Conservation (phyloP, 2,888 invertebrate species). For the Prosopocoilus inquinatus region DNA sequence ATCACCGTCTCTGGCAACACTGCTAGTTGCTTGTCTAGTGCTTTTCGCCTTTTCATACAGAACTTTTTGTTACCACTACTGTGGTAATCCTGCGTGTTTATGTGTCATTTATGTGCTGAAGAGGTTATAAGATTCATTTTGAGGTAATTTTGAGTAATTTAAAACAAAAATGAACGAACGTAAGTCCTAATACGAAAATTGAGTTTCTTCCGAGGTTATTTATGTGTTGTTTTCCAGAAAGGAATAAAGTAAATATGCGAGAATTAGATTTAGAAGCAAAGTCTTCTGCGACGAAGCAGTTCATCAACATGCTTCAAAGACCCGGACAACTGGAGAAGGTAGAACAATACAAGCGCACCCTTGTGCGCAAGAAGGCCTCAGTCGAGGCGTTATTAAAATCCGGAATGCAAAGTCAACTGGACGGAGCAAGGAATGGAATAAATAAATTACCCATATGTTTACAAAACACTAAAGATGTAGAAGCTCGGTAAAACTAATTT, state of each 20-base stretch:
- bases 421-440: constrained; percentile 92
- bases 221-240: constrained; percentile 4
- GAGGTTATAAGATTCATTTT: too few species aligned
- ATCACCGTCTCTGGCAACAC: too few species aligned
- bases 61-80: too few species aligned
- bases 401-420: constrained; percentile 97
- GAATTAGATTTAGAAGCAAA: constrained; percentile 77
- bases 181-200: constrained; percentile 3
- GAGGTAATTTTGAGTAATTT: too few species aligned
- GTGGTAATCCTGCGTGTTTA: too few species aligned
- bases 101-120: too few species aligned
- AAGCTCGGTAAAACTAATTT: constrained; percentile 50
- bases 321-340: constrained; percentile 94
- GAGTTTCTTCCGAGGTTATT: neutral
- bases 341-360: constrained; percentile 73
- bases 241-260: constrained; percentile 53
- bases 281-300: constrained; percentile 75
- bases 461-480: constrained; percentile 77
- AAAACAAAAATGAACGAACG: constrained; percentile 11
- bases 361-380: constrained; percentile 78
- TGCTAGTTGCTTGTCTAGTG: too few species aligned
- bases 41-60: too few species aligned
- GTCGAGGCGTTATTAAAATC: constrained; percentile 91
- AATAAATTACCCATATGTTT: constrained; percentile 84
- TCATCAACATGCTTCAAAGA: constrained; percentile 88